Conservation (phyloP, 2,888 invertebrate species). For the Drosophila kuntzei region DNA sequence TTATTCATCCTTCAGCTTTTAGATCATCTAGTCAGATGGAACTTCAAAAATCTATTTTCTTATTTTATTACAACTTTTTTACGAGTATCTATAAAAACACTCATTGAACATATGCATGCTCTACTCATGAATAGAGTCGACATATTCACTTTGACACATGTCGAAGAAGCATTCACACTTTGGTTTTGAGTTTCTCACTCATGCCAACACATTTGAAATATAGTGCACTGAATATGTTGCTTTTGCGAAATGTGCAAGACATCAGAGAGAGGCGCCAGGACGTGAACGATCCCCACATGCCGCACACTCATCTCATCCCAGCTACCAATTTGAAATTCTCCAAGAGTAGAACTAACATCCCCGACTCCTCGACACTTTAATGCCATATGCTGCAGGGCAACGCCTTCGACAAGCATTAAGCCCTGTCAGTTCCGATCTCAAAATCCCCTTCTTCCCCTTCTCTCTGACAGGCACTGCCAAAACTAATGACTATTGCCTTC, state of each 20-base stretch:
- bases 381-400: constrained; percentile 48
- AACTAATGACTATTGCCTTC: constrained; percentile 76
- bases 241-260: constrained; percentile 53
- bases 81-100: constrained; percentile 7
- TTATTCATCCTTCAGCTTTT: too few species aligned
- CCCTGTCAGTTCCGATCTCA: constrained; percentile 14
- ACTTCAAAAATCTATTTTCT: background rate
- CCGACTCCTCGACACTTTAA: constrained; percentile 24
- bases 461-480: constrained; percentile 54
- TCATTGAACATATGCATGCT: background rate
- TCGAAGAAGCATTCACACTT: constrained; percentile 64
- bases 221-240: constrained; percentile 28
- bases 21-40: background rate
- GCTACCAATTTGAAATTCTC: background rate
- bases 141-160: constrained; percentile 52
- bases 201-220: constrained; percentile 17
- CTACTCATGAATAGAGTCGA: background rate
- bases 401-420: constrained; percentile 39
- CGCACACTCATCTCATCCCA: constrained; percentile 6
- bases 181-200: constrained; percentile 20
- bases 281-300: constrained; percentile 9
- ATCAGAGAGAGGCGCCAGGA: constrained; percentile 63
- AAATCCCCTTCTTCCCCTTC: background rate
- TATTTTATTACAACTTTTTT: constrained; percentile 5
- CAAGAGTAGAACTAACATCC: background rate